phyloP scores from a whole-genome alignment of 2,113 vertebrate genomes.

The Stomatorhinus ivindoensis region DNA sequence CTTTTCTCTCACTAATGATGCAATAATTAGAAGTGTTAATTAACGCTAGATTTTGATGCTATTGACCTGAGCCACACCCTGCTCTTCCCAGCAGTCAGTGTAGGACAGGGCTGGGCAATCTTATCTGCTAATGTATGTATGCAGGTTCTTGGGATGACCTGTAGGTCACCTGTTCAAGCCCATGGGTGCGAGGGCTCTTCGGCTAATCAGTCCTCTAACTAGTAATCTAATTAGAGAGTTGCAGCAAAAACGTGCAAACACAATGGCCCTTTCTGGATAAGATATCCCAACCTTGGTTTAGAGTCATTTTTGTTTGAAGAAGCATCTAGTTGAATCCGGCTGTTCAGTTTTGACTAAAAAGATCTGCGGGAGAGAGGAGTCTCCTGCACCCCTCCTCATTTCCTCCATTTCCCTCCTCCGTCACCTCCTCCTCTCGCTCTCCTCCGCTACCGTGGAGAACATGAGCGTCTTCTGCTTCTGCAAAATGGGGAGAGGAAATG shows the following conservation, averaged over 20 bases:
- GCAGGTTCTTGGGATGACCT: neutral
- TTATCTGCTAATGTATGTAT: neutral
- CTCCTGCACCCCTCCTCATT: neutral
- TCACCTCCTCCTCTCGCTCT: neutral
- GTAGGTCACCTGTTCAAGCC: neutral
- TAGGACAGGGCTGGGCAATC: neutral
- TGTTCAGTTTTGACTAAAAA: neutral
- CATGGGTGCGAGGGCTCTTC: neutral
- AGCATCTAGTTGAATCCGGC: neutral
- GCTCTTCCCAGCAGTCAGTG: neutral
- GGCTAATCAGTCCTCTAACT: neutral
- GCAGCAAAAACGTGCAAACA: neutral
- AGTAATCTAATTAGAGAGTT: neutral
- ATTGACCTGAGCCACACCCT: neutral
- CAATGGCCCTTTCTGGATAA: neutral
- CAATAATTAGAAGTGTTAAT: neutral
- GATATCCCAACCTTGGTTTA: neutral
- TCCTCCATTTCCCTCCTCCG: neutral
- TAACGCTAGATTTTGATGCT: neutral
- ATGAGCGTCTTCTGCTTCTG: neutral
- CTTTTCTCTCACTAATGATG: neutral
- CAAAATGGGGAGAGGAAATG: neutral
- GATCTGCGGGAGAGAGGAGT: neutral
- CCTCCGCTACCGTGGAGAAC: conserved; percentile 44
- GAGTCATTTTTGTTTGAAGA: neutral